Base-by-base conservation (phyloP, 64 coral and sea anemone species). In the Acropora tenuis region DNA sequence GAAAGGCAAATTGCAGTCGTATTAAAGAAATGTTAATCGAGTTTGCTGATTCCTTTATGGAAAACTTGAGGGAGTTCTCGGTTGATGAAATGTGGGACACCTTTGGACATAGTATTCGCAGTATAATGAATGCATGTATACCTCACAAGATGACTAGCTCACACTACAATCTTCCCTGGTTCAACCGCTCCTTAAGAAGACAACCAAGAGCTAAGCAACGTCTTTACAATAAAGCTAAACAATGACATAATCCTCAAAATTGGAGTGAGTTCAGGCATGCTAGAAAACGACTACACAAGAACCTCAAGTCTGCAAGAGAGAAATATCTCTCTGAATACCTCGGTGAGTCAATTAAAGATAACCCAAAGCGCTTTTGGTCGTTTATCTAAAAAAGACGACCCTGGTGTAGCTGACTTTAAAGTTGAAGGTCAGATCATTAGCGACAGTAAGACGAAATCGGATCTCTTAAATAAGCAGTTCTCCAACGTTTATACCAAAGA, bases 211-310 rank as follows among this genome's bases (percentile, higher is more conserved):
- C 30, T 30, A 30, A 30, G 30, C 30, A 30, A 30, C 30, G 55
- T 53, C 82, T 78, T n/a, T 86, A 86, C 20, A 86, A 92, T 18
- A 92, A 86, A 43, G 82, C 82, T 18, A 92, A 92, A 43, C 86
- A 49, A 42, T 86, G 71, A 20, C 81, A 82, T 66, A 92, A 92
- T 10, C 53, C 73, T 12, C 2, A 41, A 63, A 58, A 92, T 40
- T 92, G 90, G 74, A 86, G 48, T 78, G 71, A 92, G 6, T 92
- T 86, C 65, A 53, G 90, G 2, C 50, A 60, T 4, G 90, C 90
- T 8, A 92, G 90, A 78, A 92, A 92, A 84, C 78, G 87, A 0
- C 47, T 94, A 19, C 92, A 94, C 52, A 94, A 12, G 90, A 30
- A 30, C 30, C 30, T 30, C 30, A 30, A 30, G 30, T 30, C 30